A percentile compares a stretch with the other conserved stretches of the same genome.
Conservation (phyloP, 1,140 invertebrate genomes). For the Amyelois transitella region DNA sequence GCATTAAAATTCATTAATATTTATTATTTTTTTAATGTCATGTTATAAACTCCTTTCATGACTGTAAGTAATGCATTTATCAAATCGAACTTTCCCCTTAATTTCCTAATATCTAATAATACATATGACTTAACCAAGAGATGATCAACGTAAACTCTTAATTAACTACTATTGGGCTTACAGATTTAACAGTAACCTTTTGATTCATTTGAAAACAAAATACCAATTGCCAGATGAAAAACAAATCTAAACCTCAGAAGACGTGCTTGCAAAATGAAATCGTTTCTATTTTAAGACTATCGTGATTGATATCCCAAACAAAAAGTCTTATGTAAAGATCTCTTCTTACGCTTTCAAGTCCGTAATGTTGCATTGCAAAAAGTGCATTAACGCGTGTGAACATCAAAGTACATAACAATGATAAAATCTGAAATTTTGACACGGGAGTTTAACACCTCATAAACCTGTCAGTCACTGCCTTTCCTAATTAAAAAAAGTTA, state of each 20-base stretch:
- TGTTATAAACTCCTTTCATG: too few relatives aligned
- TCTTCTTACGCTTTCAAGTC: neutral
- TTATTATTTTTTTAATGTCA: too few relatives aligned
- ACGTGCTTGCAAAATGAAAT: neutral
- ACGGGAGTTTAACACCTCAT: slow-evolving; percentile 1
- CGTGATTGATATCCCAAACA: neutral
- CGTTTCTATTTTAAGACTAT: neutral
- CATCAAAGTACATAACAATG: neutral
- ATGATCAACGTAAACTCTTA: too few relatives aligned
- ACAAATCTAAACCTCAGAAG: neutral
- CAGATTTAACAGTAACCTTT: too few relatives aligned
- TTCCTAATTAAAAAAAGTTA: neutral
- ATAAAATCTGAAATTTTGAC: neutral
- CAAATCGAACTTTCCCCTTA: too few relatives aligned
- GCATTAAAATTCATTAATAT: too few relatives aligned
- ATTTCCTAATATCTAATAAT: too few relatives aligned
- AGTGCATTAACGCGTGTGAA: neutral
- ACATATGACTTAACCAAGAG: too few relatives aligned
- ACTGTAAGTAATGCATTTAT: neutral
- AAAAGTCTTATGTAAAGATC: neutral
- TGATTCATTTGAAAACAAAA: too few relatives aligned
- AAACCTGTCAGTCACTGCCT: slow-evolving; percentile 1
- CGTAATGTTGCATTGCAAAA: neutral
- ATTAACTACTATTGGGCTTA: too few relatives aligned
- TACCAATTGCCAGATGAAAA: neutral